Evolutionary conservation across 2,113 vertebrate genomes (phyloP).

Genomic region (Rhinoderma darwinii): DNA sequence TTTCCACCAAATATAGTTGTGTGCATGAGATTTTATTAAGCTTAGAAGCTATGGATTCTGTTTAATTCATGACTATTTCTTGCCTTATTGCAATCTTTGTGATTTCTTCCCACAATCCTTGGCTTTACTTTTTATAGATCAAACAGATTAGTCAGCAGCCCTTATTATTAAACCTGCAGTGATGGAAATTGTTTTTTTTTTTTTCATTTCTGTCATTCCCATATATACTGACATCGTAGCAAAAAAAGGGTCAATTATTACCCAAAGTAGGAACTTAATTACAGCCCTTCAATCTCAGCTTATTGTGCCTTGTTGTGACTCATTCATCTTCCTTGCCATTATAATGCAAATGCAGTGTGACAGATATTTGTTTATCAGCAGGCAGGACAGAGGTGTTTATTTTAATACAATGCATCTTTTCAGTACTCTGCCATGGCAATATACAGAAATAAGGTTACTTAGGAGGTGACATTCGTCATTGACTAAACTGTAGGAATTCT

Average conservation of each 20-base stretch:
- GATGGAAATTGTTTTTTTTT: background rate
- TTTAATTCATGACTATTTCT: background rate
- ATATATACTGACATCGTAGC: slow-evolving; percentile 15
- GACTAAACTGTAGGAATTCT: slow-evolving; percentile 2
- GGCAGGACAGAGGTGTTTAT: slow-evolving; percentile 5
- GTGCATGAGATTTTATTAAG: background rate
- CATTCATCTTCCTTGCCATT: background rate
- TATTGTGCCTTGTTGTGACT: background rate
- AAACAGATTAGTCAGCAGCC: slow-evolving; percentile 5
- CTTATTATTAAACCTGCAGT: background rate
- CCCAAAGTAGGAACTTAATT: slow-evolving; percentile 24
- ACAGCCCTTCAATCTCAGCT: slow-evolving; percentile 5
- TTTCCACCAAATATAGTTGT: background rate
- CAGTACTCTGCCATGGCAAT: background rate
- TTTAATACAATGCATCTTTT: slow-evolving; percentile 8
- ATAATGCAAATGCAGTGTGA: background rate
- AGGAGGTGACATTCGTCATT: slow-evolving; percentile 13
- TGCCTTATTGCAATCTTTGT: background rate
- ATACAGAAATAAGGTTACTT: slow-evolving; percentile 9
- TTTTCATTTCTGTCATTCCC: background rate
- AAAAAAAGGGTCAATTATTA: slow-evolving; percentile 42
- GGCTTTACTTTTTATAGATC: background rate
- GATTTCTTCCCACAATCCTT: background rate
- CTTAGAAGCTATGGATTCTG: background rate
- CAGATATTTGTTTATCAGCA: slow-evolving; percentile 15